These are phyloP conservation scores for Hyles lineata DNA, from an alignment of 2,888 invertebrate genomes.

Conservation along the genomic window DNA sequence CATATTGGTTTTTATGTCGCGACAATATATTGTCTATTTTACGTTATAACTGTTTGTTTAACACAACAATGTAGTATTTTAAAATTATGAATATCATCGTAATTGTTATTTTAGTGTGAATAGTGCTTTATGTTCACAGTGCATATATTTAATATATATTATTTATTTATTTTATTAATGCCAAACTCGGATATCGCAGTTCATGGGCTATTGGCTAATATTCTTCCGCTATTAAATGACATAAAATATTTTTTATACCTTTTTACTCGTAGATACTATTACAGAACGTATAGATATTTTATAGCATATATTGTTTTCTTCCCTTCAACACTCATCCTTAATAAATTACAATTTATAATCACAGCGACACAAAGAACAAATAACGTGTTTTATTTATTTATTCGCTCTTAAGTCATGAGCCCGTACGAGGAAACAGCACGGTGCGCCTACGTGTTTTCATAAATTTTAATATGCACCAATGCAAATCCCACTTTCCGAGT, in stretches of 20 bases:
- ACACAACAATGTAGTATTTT: no score
- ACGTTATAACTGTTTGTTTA: no score
- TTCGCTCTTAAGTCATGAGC: constrained; percentile 22
- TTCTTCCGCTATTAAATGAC: no score
- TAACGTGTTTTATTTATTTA: constrained; percentile 14
- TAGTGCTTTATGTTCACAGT: no score
- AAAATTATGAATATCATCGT: no score
- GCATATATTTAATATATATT: no score
- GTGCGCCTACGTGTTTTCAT: constrained; percentile 31
- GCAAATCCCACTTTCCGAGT: background rate
- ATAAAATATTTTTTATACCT: background rate
- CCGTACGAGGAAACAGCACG: constrained; percentile 27
- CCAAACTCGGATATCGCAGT: no score
- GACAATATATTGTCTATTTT: no score
- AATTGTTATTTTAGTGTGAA: no score
- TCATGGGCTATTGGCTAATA: no score
- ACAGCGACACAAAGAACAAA: constrained; percentile 4
- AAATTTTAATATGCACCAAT: constrained; percentile 21
- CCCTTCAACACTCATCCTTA: constrained; percentile 17
- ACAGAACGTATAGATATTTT: background rate
- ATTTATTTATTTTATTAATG: no score
- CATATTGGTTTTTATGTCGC: background rate
- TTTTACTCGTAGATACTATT: background rate
- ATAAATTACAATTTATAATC: constrained; percentile 20
- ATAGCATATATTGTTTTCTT: background rate